Conservation (phyloP, 2,797 vertebrate species). For the Schizothorax lantsangensis region DNA sequence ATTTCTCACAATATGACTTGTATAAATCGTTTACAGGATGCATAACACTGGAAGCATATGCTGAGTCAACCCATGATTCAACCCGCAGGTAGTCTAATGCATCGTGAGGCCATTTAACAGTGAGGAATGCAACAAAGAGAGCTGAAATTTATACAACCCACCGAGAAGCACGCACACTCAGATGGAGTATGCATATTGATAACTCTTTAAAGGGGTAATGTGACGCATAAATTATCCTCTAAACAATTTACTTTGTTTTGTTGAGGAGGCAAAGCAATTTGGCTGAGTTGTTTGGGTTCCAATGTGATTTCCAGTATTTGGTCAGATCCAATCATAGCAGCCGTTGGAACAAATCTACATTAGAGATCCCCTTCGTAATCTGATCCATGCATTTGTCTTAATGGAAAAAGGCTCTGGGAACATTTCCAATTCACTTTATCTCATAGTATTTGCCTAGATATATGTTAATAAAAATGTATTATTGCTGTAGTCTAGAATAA, state of each 20-base stretch:
- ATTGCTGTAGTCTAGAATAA: slow-evolving; percentile 41
- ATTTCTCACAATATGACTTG: neutral
- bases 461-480: slow-evolving; percentile 44
- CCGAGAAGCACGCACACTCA: slow-evolving; percentile 42
- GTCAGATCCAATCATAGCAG: slow-evolving; percentile 41
- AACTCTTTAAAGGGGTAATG: slow-evolving; percentile 55
- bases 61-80: neutral
- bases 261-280: slow-evolving; percentile 49
- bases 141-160: slow-evolving; percentile 43
- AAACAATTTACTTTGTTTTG: slow-evolving; percentile 63
- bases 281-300: slow-evolving; percentile 27
- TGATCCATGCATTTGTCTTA: slow-evolving; percentile 44
- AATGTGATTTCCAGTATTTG: slow-evolving; percentile 43
- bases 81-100: neutral
- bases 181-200: slow-evolving; percentile 60
- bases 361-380: slow-evolving; percentile 32
- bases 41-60: neutral
- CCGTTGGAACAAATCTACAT: slow-evolving; percentile 36
- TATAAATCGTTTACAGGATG: neutral
- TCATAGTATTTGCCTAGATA: slow-evolving; percentile 41
- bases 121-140: slow-evolving; percentile 44
- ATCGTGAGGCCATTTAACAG: slow-evolving; percentile 12
- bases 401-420: slow-evolving; percentile 30
- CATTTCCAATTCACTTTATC: slow-evolving; percentile 47
- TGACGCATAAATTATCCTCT: slow-evolving; percentile 60